phyloP scores from a whole-genome alignment of 2,888 invertebrate genomes.

The Drosophila kambysellisi region DNA sequence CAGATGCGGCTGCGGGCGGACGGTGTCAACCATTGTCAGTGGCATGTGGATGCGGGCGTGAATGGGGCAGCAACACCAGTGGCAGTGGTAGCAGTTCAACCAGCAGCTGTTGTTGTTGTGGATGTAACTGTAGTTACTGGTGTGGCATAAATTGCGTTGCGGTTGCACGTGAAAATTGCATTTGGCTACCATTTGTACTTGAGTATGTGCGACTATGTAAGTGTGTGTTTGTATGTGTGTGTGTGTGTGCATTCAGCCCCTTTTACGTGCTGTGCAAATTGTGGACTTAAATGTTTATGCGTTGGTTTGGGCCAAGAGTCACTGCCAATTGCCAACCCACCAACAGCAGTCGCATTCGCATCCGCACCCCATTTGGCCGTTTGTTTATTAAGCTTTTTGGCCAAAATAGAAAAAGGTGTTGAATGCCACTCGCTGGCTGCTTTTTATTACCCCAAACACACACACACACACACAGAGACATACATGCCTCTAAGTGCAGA shows the following conservation, averaged over 20 bases:
- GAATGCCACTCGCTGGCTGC: constrained; percentile 77
- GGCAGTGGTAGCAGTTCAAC: background rate
- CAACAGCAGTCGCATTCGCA: constrained; percentile 27
- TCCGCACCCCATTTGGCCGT: constrained; percentile 70
- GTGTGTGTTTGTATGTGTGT: constrained; percentile 27
- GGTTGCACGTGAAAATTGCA: constrained; percentile 82
- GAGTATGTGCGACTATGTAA: constrained; percentile 30
- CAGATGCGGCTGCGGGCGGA: constrained; percentile 39
- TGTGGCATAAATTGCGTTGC: constrained; percentile 82
- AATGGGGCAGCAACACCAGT: background rate
- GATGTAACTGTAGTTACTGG: constrained; percentile 59
- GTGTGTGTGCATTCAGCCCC: constrained; percentile 35
- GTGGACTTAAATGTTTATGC: constrained; percentile 82
- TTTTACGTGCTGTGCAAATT: constrained; percentile 75
- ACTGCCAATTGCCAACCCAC: constrained; percentile 38
- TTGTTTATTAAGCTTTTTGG: constrained; percentile 78
- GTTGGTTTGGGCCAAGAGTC: constrained; percentile 55
- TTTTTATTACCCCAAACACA: constrained; percentile 68
- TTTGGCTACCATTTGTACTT: constrained; percentile 65
- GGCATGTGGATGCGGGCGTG: constrained; percentile 13
- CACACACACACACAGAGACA: constrained; percentile 15
- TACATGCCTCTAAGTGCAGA: constrained; percentile 68
- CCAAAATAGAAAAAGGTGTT: constrained; percentile 75
- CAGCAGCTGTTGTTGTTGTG: constrained; percentile 38
- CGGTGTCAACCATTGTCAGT: constrained; percentile 74